Percentiles rank a stretch among this genome's conserved stretches.
Conservation (phyloP, 2,113 vertebrate species). For the Garra rufa region DNA sequence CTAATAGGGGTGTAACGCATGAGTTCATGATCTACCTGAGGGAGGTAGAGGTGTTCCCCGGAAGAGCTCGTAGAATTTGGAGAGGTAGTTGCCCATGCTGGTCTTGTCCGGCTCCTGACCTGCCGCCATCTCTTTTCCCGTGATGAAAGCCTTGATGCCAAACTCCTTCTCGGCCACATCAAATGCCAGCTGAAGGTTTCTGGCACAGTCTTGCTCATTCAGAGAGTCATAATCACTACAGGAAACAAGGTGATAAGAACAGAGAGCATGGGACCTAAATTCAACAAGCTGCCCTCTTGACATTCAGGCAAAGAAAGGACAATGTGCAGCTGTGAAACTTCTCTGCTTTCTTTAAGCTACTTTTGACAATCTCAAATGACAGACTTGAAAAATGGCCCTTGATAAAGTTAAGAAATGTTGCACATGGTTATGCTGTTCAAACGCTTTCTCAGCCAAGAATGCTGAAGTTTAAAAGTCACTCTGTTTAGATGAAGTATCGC, state of each 20-base stretch:
- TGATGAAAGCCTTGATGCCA: conserved; percentile 86
- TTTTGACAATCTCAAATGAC: conserved; percentile 31
- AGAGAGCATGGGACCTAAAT: background rate
- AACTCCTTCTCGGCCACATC: conserved; percentile 89
- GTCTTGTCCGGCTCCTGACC: conserved; percentile 85
- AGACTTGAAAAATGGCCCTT: conserved; percentile 36
- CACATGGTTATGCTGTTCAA: conserved; percentile 36
- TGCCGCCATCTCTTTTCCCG: conserved; percentile 81
- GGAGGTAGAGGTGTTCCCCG: conserved; percentile 83
- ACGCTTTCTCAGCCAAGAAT: background rate
- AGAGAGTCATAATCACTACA: conserved; percentile 88
- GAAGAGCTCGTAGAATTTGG: conserved; percentile 96
- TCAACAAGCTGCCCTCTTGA: background rate
- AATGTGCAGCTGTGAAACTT: background rate
- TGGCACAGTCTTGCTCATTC: conserved; percentile 81
- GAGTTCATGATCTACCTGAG: conserved; percentile 75
- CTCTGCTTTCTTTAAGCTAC: conserved; percentile 23
- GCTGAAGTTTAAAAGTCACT: background rate
- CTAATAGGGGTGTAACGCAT: background rate
- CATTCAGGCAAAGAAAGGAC: background rate
- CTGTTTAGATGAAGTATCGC: background rate
- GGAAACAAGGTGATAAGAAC: conserved; percentile 22
- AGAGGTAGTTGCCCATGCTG: conserved; percentile 89
- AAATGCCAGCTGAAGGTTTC: conserved; percentile 91
- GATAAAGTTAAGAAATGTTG: conserved; percentile 54